Base-by-base conservation (phyloP, 2,888 invertebrate genomes). In the Dexiosoma caninum region DNA sequence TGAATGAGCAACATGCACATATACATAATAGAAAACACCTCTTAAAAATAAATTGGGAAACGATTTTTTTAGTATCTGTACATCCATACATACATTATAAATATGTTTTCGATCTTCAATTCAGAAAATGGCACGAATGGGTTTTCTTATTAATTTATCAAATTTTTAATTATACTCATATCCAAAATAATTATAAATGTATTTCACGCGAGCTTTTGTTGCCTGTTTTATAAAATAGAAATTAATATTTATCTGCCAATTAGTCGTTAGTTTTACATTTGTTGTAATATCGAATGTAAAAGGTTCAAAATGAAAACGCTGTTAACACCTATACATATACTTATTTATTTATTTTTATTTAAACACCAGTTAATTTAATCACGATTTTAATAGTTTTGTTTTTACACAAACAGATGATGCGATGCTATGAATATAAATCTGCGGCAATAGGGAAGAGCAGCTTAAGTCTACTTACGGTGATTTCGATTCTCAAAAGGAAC, bases 311-410 rank as follows among this genome's bases (percentile, higher is more conserved):
- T 19, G 2, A 16, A 35, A 42, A 21, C 14, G 4, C 1, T n/a
- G 19, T 72, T 53, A 62, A 55, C 53, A 62, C 35, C 35, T 62
- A 23, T 53, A n/a, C n/a, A n/a, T n/a, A n/a, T n/a, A n/a, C n/a
- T n/a, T n/a, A n/a, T 51, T 32, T 53, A 44, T 53, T 42, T 27
- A 23, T 62, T 72, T 72, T 72, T 51, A 53, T 62, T 51, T 44
- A 42, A 23, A 53, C 30, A 69, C 37, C 70, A 19, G 35, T 49
- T 49, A 72, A 72, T 72, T 60, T 10, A 35, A 71, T 71, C 60
- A 40, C 12, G 12, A 37, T 57, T 44, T 44, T 35, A 67, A 12
- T 37, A 35, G 10, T 5, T 37, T 27, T 27, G n/a, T 40, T 66
- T 66, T 66, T 19, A 16, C n/a, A 49, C 16, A 40, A 16, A 35